These are phyloP conservation scores for Pterocles gutturalis DNA, from an alignment of 2,113 vertebrate genomes.

Conservation along the genomic window DNA sequence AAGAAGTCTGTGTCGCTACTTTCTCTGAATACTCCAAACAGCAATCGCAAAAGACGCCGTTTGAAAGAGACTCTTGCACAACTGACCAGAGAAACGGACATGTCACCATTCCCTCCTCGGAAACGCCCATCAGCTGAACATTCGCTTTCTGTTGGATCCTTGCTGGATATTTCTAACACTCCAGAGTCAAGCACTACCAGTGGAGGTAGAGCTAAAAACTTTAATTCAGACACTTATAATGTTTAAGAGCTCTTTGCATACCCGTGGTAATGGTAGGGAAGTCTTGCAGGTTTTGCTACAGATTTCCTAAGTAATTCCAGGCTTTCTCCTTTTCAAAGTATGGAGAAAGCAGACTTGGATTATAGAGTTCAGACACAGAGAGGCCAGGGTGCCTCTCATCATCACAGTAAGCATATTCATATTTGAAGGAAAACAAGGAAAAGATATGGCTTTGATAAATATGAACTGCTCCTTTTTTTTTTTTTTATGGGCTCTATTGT, in stretches of 20 bases:
- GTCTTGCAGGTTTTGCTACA: not conserved
- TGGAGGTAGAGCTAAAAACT: constrained; percentile 79
- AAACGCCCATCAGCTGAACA: constrained; percentile 94
- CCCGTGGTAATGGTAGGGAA: not conserved
- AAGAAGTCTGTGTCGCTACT: constrained; percentile 94
- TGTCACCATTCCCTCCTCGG: constrained; percentile 92
- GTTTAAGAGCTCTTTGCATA: not conserved
- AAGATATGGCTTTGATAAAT: not conserved
- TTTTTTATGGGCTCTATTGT: not conserved
- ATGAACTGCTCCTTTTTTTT: not conserved
- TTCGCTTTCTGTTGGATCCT: constrained; percentile 91
- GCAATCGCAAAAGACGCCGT: constrained; percentile 91
- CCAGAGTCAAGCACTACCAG: constrained; percentile 85
- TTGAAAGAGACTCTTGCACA: constrained; percentile 93
- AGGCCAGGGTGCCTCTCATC: not conserved
- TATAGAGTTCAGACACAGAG: constrained; percentile 27
- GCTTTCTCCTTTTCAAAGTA: not conserved
- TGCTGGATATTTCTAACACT: constrained; percentile 97
- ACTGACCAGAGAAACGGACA: constrained; percentile 89
- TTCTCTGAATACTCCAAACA: constrained; percentile 93
- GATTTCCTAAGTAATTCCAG: not conserved
- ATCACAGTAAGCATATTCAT: not conserved
- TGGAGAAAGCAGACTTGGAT: constrained; percentile 43
- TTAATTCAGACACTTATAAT: rapidly evolving
- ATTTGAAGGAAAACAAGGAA: constrained; percentile 13